Conservation (phyloP, 2,888 invertebrate genomes). For the Danaus chrysippus region DNA sequence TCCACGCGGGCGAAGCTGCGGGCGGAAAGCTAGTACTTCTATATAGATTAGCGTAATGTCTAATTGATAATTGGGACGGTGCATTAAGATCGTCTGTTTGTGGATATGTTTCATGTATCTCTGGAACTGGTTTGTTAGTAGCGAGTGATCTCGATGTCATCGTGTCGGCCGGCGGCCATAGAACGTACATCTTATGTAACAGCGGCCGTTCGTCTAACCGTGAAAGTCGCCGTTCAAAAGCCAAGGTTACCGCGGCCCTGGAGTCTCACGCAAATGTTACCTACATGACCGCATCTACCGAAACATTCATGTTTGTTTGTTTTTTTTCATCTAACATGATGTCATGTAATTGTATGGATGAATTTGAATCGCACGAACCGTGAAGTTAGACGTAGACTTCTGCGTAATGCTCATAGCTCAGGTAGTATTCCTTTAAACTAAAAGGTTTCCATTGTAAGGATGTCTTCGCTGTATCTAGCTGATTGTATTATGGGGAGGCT, state of each 20-base stretch:
- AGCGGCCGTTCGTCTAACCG: slow-evolving; percentile 69
- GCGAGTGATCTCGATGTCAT: slow-evolving; percentile 65
- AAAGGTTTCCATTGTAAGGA: no score
- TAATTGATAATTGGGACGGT: no score
- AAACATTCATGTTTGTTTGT: slow-evolving; percentile 52
- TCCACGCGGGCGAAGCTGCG: no score
- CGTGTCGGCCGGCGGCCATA: slow-evolving; percentile 48
- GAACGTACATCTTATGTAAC: slow-evolving; percentile 72
- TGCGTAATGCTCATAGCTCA: no score
- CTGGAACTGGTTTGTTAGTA: slow-evolving; percentile 31
- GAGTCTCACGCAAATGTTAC: slow-evolving; percentile 64
- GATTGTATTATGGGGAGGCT: slow-evolving; percentile 61
- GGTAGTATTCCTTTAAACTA: no score
- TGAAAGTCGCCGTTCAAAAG: slow-evolving; percentile 78
- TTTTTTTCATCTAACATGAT: slow-evolving; percentile 62
- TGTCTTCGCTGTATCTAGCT: neutral
- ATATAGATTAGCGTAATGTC: no score
- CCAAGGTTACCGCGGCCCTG: slow-evolving; percentile 76
- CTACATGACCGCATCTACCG: slow-evolving; percentile 54
- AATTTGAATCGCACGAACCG: slow-evolving; percentile 40
- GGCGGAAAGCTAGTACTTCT: no score
- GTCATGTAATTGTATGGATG: slow-evolving; percentile 58
- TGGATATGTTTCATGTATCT: no score
- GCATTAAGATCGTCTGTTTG: no score
- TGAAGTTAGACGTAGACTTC: slow-evolving; percentile 9